phyloP scores from a whole-genome alignment of 2,113 vertebrate genomes.

The Platanista minor region DNA sequence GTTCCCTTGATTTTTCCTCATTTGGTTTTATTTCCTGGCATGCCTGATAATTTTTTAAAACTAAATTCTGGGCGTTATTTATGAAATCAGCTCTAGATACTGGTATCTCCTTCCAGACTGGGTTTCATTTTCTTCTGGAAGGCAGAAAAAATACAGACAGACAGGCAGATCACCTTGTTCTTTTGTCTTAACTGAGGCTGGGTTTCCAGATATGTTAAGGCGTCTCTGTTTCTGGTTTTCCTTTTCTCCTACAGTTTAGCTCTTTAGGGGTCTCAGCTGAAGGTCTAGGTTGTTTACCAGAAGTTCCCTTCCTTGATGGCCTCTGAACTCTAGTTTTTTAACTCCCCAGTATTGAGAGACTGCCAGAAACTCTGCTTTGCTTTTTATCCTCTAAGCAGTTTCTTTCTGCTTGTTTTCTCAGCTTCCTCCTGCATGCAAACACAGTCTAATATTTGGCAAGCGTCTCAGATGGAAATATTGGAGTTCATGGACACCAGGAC shows the following conservation, averaged over 20 bases:
- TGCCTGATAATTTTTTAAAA: background rate
- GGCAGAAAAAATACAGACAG: background rate
- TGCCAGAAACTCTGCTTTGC: constrained; percentile 25
- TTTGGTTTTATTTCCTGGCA: constrained; percentile 10
- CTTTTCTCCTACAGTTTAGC: background rate
- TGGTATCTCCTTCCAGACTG: background rate
- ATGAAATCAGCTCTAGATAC: background rate
- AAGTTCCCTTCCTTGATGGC: constrained; percentile 14
- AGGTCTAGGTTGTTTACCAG: background rate
- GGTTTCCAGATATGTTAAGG: background rate
- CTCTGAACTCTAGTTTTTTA: constrained; percentile 9
- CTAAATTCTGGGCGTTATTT: background rate
- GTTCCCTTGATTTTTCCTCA: constrained; percentile 28
- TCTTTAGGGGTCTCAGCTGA: background rate
- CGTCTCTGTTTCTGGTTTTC: constrained; percentile 6
- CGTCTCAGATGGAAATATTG: constrained; percentile 15
- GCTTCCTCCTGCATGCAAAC: background rate
- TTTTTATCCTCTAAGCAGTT: constrained; percentile 28
- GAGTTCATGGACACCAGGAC: constrained; percentile 2
- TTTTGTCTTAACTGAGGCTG: background rate
- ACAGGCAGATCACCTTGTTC: background rate
- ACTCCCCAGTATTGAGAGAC: background rate
- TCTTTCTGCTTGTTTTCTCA: constrained; percentile 58
- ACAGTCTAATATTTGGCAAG: constrained; percentile 45
- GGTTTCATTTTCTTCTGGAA: constrained; percentile 6